Evolutionary conservation across 2,113 vertebrate species (phyloP).

Genomic region (Neopipo cinnamomea): DNA sequence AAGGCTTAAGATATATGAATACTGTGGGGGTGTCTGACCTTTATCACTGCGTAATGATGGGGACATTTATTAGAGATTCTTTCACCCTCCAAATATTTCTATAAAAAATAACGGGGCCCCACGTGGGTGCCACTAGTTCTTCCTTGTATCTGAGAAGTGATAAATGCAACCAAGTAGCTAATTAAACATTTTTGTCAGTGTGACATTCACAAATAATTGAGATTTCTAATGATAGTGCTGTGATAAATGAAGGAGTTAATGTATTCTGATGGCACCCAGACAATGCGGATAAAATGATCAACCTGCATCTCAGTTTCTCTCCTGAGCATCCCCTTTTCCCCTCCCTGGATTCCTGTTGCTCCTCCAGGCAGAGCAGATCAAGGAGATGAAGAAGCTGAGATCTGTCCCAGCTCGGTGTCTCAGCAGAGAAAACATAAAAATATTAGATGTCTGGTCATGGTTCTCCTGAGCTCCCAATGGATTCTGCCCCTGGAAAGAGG

Average conservation of each 20-base stretch:
- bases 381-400: background rate
- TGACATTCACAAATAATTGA: constrained; percentile 64
- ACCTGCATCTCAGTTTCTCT: background rate
- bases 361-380: background rate
- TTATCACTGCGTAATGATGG: constrained; percentile 26
- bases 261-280: constrained; percentile 31
- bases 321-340: background rate
- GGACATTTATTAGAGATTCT: constrained; percentile 41
- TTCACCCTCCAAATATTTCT: background rate
- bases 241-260: constrained; percentile 68
- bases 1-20: constrained; percentile 1
- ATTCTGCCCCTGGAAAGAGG: fast-evolving
- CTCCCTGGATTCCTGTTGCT: background rate
- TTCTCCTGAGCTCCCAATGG: background rate
- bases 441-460: background rate
- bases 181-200: constrained; percentile 65
- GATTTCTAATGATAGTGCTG: constrained; percentile 53
- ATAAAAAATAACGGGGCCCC: constrained; percentile 10
- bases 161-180: constrained; percentile 36
- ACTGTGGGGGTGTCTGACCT: constrained; percentile 35
- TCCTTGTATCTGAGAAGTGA: constrained; percentile 27
- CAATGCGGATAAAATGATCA: background rate
- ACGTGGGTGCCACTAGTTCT: background rate
- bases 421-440: background rate
- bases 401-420: background rate